phyloP scores from a whole-genome alignment of 2,888 invertebrate species.

The Tillus elongatus region DNA sequence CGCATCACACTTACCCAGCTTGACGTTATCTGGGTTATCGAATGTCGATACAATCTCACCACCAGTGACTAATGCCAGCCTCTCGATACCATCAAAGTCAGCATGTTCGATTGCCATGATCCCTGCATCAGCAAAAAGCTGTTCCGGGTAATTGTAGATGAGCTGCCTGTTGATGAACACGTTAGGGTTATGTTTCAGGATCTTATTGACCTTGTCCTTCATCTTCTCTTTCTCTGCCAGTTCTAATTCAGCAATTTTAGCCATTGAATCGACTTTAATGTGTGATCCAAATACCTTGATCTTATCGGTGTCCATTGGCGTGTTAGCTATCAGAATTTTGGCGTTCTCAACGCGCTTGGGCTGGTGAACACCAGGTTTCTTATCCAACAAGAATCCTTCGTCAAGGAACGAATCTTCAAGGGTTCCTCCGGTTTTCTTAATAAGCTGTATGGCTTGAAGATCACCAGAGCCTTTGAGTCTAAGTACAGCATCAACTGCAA shows the following conservation, averaged over 20 bases:
- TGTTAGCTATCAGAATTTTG: conserved; percentile 94
- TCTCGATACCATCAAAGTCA: conserved; percentile 98
- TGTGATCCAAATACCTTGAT: conserved; percentile 97
- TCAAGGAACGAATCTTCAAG: conserved; percentile 94
- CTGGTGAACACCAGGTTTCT: conserved; percentile 95
- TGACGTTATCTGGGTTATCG: conserved; percentile 84
- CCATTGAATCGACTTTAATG: conserved; percentile 84
- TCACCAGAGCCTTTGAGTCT: conserved; percentile 93
- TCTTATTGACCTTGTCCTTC: conserved; percentile 98
- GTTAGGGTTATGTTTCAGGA: conserved; percentile 87
- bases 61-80: conserved; percentile 88
- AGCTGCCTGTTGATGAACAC: conserved; percentile 98
- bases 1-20: conserved; percentile 85
- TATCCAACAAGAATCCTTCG: conserved; percentile 89
- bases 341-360: conserved; percentile 94
- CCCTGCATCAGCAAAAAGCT: conserved; percentile 95
- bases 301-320: conserved; percentile 99
- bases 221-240: conserved; percentile 98
- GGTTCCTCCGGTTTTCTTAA: conserved; percentile 91
- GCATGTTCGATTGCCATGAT: conserved; percentile 99
- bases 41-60: conserved; percentile 99
- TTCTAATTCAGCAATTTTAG: conserved; percentile 95
- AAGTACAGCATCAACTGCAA: conserved; percentile 92
- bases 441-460: conserved; percentile 86
- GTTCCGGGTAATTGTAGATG: conserved; percentile 99